Conservation (phyloP, 2,797 vertebrate genomes). For the Pteronotus mesoamericanus region DNA sequence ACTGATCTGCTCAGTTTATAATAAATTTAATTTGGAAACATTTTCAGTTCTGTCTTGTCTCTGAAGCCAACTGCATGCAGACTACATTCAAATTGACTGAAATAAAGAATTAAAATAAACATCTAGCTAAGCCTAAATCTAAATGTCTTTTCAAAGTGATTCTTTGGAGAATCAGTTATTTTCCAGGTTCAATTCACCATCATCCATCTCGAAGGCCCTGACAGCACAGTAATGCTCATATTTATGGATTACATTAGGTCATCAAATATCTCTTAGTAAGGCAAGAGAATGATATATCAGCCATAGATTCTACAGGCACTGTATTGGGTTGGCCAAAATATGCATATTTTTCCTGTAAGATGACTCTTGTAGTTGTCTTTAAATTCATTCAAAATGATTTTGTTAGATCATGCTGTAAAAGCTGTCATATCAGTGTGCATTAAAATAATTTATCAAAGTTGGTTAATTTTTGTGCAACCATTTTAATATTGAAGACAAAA, state of each 20-base stretch:
- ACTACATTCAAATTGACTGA: background rate
- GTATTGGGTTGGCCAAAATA: too few species aligned
- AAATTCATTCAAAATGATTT: too few species aligned
- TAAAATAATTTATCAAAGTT: too few species aligned
- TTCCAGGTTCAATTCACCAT: background rate
- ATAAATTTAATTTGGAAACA: background rate
- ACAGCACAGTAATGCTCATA: background rate
- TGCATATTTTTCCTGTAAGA: too few species aligned
- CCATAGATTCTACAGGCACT: background rate
- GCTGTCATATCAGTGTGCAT: too few species aligned
- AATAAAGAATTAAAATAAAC: background rate
- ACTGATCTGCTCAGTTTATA: background rate
- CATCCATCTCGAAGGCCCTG: background rate
- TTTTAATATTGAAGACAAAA: too few species aligned
- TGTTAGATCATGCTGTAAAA: too few species aligned
- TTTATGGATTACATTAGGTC: background rate
- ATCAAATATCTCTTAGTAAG: background rate
- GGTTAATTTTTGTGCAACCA: too few species aligned
- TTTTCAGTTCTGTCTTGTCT: background rate
- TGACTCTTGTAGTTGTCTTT: too few species aligned
- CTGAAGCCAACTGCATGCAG: background rate
- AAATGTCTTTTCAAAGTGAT: conserved; percentile 29
- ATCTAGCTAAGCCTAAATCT: background rate
- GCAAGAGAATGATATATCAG: background rate
- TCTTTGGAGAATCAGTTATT: background rate